Base-by-base conservation (phyloP, 2,113 vertebrate species). In the Dipodomys ordii region DNA sequence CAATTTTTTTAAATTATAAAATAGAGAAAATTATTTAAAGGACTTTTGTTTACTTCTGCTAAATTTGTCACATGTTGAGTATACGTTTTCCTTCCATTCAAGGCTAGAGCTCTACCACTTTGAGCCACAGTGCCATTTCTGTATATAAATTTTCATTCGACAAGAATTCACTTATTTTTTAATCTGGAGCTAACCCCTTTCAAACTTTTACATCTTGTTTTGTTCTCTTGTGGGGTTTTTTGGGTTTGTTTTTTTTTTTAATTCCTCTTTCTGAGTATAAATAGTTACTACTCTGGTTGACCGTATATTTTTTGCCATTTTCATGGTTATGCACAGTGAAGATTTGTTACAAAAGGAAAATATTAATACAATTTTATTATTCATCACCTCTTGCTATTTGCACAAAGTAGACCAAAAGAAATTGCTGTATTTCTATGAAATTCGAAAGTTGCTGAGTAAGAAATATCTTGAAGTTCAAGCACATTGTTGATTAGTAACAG, bases 401-500 rank as follows among this genome's bases (percentile, higher is more conserved):
- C 11, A 88, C 22, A 81, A 74, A 92, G 27, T 79, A 88, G 7
- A 16, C 44, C 6, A 68, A 88, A 78, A 1, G 87, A 84, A 27
- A 32, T 46, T 94, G 27, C n/a, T 86, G 7, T 77, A 69, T 92
- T 91, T 92, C 85, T 81, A 82, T 87, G 62, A 84, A 94, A 87
- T 74, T 91, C 57, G 83, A 81, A 93, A 87, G 60, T 12, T 81
- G 28, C 46, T 94, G 89, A 93, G 86, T 87, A 91, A 94, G 77
- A 96, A 95, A 73, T 13, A 73, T 88, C 78, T 94, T 94, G 69
- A 77, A 94, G 84, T 83, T 91, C 77, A 92, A 94, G 57, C 62
- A 88, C 86, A 90, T 76, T 91, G 46, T 68, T 91, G 93, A 89
- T 94, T 96, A 77, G 80, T 92, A 95, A 88, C 93, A 94, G 77